Evolutionary conservation across 2,113 vertebrate genomes (phyloP).

Genomic region (Datnioides undecimradiatus): DNA sequence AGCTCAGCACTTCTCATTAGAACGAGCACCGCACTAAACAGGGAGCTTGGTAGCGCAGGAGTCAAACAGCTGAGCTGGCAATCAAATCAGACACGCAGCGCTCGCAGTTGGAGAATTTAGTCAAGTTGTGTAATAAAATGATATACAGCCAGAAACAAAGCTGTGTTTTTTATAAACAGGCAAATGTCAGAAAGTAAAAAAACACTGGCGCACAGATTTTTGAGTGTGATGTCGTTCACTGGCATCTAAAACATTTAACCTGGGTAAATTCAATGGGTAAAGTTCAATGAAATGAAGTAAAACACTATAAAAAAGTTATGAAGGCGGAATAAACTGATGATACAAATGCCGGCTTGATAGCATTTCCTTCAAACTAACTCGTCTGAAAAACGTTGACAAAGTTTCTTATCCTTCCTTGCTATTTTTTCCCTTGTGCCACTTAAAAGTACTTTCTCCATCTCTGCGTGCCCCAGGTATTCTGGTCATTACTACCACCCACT

Average conservation of each 20-base stretch:
- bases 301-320: background rate
- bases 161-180: background rate
- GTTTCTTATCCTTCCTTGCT: background rate
- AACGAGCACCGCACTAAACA: slow-evolving; percentile 1
- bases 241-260: background rate
- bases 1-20: slow-evolving; percentile 59
- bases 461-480: slow-evolving; percentile 53
- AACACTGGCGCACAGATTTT: background rate
- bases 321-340: background rate
- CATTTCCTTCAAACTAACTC: background rate
- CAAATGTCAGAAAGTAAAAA: background rate
- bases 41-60: background rate
- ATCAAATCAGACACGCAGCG: slow-evolving; percentile 11
- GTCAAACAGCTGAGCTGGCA: slow-evolving; percentile 32
- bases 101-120: background rate
- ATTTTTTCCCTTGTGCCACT: slow-evolving; percentile 6
- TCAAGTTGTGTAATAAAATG: slow-evolving; percentile 22
- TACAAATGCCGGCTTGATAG: background rate
- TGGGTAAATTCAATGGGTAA: background rate
- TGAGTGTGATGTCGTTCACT: background rate
- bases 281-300: background rate
- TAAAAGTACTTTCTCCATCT: slow-evolving; percentile 34
- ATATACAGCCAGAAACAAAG: slow-evolving; percentile 5
- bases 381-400: background rate
- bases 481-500: slow-evolving; percentile 59